A percentile compares a stretch with the other conserved stretches of the same genome.
Evolutionary conservation across 2,113 vertebrate genomes (phyloP).

Genomic region (Dromaius novaehollandiae): DNA sequence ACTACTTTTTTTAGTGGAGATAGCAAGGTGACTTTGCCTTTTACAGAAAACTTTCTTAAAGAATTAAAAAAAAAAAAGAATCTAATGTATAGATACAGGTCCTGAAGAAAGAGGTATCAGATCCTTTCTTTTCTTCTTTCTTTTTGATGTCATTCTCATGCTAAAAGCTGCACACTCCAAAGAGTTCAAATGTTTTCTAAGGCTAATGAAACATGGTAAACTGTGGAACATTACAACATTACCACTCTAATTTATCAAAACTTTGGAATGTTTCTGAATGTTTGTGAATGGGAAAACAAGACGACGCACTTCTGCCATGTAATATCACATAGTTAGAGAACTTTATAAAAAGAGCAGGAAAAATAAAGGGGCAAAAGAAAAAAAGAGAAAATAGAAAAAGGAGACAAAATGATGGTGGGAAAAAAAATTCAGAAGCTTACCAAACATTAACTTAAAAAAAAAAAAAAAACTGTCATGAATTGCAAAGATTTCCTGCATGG

Average conservation of each 20-base stretch:
- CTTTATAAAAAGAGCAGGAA: neutral
- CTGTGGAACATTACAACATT: constrained; percentile 2
- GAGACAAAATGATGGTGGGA: neutral
- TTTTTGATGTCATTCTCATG: neutral
- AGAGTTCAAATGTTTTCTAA: neutral
- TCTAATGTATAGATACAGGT: neutral
- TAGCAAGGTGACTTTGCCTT: constrained; percentile 10
- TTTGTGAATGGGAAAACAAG: neutral
- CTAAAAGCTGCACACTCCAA: neutral
- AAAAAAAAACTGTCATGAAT: neutral
- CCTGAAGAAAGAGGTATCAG: neutral
- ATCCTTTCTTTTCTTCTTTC: neutral
- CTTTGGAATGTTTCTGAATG: constrained; percentile 7
- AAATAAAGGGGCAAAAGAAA: neutral
- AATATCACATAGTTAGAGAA: neutral
- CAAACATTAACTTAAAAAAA: neutral
- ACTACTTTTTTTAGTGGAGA: neutral
- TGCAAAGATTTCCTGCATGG: neutral
- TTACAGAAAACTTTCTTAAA: neutral
- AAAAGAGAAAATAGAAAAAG: neutral
- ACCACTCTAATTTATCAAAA: constrained; percentile 24
- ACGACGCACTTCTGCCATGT: constrained; percentile 22
- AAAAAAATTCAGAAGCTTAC: neutral
- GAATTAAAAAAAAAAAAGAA: neutral
- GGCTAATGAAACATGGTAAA: constrained; percentile 4